Conservation (phyloP, 2,888 invertebrate genomes). For the Isotomurus palustris region DNA sequence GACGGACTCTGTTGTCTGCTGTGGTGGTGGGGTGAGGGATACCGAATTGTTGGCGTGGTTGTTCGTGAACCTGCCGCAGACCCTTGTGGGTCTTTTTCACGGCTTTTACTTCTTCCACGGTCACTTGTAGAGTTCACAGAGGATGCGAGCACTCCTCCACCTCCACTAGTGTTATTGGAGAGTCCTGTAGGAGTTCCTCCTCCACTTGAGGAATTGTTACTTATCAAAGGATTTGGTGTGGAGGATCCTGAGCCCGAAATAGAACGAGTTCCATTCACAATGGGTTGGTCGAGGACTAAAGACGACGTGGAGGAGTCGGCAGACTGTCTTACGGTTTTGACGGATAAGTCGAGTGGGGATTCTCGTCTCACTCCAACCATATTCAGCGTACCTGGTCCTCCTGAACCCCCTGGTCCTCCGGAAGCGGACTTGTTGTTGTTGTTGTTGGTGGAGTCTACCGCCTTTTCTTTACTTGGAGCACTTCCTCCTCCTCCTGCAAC, state of each 20-base stretch:
- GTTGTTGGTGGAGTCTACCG: background rate
- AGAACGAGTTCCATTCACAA: slow-evolving; percentile 27
- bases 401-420: background rate
- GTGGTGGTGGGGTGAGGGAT: slow-evolving; percentile 31
- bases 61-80: slow-evolving; percentile 19
- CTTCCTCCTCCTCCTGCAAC: slow-evolving; percentile 7
- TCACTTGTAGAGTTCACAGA: slow-evolving; percentile 40
- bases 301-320: slow-evolving; percentile 72
- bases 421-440: background rate
- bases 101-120: slow-evolving; percentile 30
- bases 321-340: slow-evolving; percentile 80
- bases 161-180: no score
- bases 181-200: no score
- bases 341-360: slow-evolving; percentile 80
- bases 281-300: slow-evolving; percentile 48
- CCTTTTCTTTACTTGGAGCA: slow-evolving; percentile 12
- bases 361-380: slow-evolving; percentile 53
- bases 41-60: slow-evolving; percentile 27
- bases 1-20: slow-evolving; percentile 34
- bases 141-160: slow-evolving; percentile 41
- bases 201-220: no score
- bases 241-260: slow-evolving; percentile 40
- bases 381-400: background rate
- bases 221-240: slow-evolving; percentile 35
- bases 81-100: slow-evolving; percentile 9